These are phyloP conservation scores for Macrostomum cliftonense DNA, from an alignment of 2,888 invertebrate genomes.

Conservation along the genomic window DNA sequence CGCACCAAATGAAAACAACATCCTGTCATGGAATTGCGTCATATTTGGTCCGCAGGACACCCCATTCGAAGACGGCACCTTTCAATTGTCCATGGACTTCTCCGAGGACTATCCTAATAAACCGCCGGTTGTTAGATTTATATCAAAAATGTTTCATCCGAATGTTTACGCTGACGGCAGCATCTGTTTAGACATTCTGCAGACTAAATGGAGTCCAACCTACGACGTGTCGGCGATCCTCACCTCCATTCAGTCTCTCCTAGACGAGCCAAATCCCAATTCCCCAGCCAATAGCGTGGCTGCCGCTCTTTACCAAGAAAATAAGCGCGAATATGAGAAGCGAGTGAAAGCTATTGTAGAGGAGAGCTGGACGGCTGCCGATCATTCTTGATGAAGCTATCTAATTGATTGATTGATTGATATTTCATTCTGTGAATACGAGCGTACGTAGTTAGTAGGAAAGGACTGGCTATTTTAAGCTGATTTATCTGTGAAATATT, in stretches of 20 bases:
- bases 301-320: conserved; percentile 96
- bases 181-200: conserved; percentile 94
- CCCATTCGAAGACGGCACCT: conserved; percentile 90
- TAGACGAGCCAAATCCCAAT: conserved; percentile 98
- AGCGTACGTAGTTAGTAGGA: too few species aligned
- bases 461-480: too few species aligned
- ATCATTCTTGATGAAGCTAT: too few species aligned
- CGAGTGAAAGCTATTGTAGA: conserved; percentile 97
- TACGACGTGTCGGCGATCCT: conserved; percentile 99
- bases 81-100: conserved; percentile 97
- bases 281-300: conserved; percentile 98
- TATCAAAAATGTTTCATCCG: conserved; percentile 99
- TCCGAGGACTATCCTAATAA: conserved; percentile 99
- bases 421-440: too few species aligned
- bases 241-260: conserved; percentile 97
- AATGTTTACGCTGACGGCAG: conserved; percentile 99
- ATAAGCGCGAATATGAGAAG: conserved; percentile 94
- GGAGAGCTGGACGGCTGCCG: conserved; percentile 58
- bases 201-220: conserved; percentile 99
- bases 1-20: conserved; percentile 97
- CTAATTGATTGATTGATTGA: too few species aligned
- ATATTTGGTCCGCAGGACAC: conserved; percentile 98
- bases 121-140: conserved; percentile 88
- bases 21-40: conserved; percentile 99
- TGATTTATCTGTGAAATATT: too few species aligned